phyloP scores from a whole-genome alignment of 2,113 vertebrate species.

The Scopus umbretta region DNA sequence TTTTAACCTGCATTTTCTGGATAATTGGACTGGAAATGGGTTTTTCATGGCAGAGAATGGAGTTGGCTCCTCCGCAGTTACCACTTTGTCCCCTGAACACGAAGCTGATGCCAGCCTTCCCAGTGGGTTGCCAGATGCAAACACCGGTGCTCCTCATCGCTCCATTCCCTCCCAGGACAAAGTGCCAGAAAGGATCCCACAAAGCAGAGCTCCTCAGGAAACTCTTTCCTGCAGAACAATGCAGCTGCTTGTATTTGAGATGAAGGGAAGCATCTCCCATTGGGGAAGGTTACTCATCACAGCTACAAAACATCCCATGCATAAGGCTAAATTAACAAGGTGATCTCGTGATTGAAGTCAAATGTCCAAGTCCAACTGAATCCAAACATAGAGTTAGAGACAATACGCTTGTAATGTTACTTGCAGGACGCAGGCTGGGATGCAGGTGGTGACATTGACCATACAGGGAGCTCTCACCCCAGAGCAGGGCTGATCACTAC shows the following conservation, averaged over 20 bases:
- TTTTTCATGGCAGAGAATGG: neutral
- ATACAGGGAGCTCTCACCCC: neutral
- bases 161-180: neutral
- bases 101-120: neutral
- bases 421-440: neutral
- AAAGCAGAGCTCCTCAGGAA: neutral
- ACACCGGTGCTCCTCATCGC: neutral
- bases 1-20: constrained; percentile 26
- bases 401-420: neutral
- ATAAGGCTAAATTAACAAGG: neutral
- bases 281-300: neutral
- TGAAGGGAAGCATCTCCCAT: neutral
- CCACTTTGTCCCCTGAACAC: neutral
- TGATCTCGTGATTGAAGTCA: neutral
- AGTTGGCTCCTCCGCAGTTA: neutral
- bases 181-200: neutral
- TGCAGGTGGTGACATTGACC: neutral
- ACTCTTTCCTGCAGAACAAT: neutral
- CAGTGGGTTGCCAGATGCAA: neutral
- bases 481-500: neutral
- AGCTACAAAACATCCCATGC: fast-evolving
- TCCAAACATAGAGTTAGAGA: neutral
- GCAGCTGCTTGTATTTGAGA: neutral
- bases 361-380: neutral
- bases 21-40: constrained; percentile 27